phyloP scores from a whole-genome alignment of 1,140 invertebrate species.

The Rhopalosiphum maidis region DNA sequence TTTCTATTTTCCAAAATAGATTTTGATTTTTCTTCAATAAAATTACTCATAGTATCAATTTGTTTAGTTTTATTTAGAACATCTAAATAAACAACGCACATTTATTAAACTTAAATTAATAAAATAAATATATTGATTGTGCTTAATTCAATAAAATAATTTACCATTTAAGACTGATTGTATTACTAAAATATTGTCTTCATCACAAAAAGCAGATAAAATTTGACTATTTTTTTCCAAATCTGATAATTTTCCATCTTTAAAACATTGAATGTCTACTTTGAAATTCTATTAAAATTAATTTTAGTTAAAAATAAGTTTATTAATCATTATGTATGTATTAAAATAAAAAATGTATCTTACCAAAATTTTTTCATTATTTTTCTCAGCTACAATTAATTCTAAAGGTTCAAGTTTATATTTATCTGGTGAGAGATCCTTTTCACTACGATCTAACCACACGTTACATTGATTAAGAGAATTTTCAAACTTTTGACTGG shows the following conservation, averaged over 20 bases:
- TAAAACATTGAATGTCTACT: constrained; percentile 40
- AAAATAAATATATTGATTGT: background rate
- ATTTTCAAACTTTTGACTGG: constrained; percentile 33
- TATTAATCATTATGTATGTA: background rate
- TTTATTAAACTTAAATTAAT: background rate
- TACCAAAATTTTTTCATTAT: constrained; percentile 14
- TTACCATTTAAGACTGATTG: constrained; percentile 26
- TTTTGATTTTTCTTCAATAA: constrained; percentile 71
- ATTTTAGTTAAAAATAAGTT: background rate
- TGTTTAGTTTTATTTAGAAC: constrained; percentile 11
- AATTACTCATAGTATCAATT: background rate
- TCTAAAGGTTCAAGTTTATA: constrained; percentile 44
- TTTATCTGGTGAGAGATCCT: constrained; percentile 42
- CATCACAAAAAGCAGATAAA: background rate
- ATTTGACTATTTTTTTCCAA: constrained; percentile 50
- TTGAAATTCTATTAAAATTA: constrained; percentile 35
- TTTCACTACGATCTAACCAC: constrained; percentile 48
- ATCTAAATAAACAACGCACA: background rate
- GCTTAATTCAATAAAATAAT: background rate
- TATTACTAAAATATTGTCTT: background rate
- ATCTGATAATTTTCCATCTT: constrained; percentile 37
- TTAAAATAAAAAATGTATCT: background rate
- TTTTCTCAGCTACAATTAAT: constrained; percentile 16
- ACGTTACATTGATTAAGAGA: constrained; percentile 5
- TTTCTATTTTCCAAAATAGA: constrained; percentile 72